phyloP scores from a whole-genome alignment of 2,797 vertebrate species.

The Leptoclinus maculatus region DNA sequence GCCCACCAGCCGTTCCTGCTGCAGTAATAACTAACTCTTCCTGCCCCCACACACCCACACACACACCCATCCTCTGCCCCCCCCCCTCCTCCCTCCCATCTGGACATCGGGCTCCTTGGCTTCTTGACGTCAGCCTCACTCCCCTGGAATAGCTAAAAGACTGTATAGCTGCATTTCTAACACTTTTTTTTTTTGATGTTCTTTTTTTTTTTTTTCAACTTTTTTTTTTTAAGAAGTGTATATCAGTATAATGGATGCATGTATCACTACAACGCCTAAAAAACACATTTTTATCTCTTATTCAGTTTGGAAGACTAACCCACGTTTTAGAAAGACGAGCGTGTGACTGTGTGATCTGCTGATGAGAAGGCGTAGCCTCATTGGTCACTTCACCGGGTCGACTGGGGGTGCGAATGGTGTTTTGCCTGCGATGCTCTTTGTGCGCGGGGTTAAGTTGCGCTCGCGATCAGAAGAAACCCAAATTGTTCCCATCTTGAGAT shows the following conservation, averaged over 20 bases:
- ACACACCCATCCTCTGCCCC: slow-evolving; percentile 25
- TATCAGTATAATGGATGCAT: slow-evolving; percentile 90
- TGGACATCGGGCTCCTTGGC: slow-evolving; percentile 85
- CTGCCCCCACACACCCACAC: slow-evolving; percentile 25
- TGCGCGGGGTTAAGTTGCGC: slow-evolving; percentile 26
- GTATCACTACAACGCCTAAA: slow-evolving; percentile 91
- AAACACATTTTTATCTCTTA: slow-evolving; percentile 76
- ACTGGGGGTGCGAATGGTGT: slow-evolving; percentile 23
- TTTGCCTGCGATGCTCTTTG: slow-evolving; percentile 12
- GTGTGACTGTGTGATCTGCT: slow-evolving; percentile 43
- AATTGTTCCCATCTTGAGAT: slow-evolving; percentile 45
- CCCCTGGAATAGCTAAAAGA: slow-evolving; percentile 91
- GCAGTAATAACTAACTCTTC: slow-evolving; percentile 90
- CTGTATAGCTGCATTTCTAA: slow-evolving; percentile 96
- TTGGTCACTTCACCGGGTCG: slow-evolving; percentile 42
- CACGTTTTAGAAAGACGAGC: slow-evolving; percentile 38
- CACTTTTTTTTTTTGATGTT: slow-evolving; percentile 85
- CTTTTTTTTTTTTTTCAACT: slow-evolving; percentile 81
- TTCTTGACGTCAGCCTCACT: slow-evolving; percentile 80
- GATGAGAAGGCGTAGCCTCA: slow-evolving; percentile 51
- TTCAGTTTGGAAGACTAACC: slow-evolving; percentile 71
- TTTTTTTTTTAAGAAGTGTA: slow-evolving; percentile 86
- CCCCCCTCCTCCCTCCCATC: slow-evolving; percentile 82
- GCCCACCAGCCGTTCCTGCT: slow-evolving; percentile 93
- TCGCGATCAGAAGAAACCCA: slow-evolving; percentile 51